These are phyloP conservation scores for Schizopygopsis pylzovi DNA, from an alignment of 2,797 vertebrate genomes.

Conservation along the genomic window DNA sequence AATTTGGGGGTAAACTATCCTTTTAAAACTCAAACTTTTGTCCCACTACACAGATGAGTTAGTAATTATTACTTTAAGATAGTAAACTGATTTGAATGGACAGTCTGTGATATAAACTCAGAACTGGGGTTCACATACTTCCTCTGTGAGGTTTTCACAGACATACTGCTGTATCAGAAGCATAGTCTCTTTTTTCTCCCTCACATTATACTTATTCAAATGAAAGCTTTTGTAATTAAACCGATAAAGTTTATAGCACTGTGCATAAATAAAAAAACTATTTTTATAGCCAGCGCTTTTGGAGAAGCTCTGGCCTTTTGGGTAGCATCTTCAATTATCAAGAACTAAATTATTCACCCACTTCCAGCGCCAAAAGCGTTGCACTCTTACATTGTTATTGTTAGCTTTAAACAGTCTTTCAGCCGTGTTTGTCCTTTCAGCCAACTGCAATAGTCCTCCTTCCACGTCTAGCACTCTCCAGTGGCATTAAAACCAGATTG, in stretches of 20 bases:
- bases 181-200: not conserved
- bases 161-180: not conserved
- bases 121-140: not conserved
- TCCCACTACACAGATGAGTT: not conserved
- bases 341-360: constrained; percentile 77
- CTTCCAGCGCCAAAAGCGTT: constrained; percentile 31
- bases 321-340: constrained; percentile 80
- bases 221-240: constrained; percentile 83
- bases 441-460: constrained; percentile 10
- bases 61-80: not conserved
- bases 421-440: constrained; percentile 13
- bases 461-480: not conserved
- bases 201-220: constrained; percentile 62
- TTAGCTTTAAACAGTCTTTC: constrained; percentile 67
- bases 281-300: constrained; percentile 73
- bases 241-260: constrained; percentile 79
- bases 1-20: not conserved
- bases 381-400: constrained; percentile 56
- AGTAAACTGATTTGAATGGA: not conserved
- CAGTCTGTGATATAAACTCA: not conserved
- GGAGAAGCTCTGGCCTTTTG: constrained; percentile 80
- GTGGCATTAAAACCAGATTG: constrained; percentile 35
- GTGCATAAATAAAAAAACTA: constrained; percentile 59
- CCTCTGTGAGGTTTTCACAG: not conserved
- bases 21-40: not conserved